Evolutionary conservation across 2,888 invertebrate species (phyloP), one percentile per base, ranked within the genome.

Genomic region (Thymelicus acteon): DNA sequence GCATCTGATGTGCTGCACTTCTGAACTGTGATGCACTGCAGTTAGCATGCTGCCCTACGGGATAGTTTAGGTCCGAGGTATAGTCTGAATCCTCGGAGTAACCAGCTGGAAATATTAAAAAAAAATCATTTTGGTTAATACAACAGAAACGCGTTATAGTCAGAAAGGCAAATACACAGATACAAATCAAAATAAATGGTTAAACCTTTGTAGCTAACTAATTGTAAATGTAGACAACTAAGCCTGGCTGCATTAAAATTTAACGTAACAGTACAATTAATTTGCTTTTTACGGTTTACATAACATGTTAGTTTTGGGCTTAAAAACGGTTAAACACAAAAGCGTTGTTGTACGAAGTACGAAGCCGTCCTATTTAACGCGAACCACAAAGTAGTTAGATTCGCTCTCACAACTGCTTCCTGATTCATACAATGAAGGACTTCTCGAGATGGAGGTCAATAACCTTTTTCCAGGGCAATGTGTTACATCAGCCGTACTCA

Each of bases 81-180:
- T 99, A 99, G 94, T 99, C 99, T 80, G 98, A 98, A 92, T 99
- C 98, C 93, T 99, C 99, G 65, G 98, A 98, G 89, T 98, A 97
- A 72, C 98, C 98, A 88, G 98, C 98, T 97, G 95, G 80, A 74
- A 74, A 47, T 49, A 62, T 12, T 37, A 44, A 44, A n/a, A 44
- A 57, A 6, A 52, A 24, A 15, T 3, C 2, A 47, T 47, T 31
- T 31, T 31, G 31, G 31, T 31, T 31, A 31, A 5, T 31, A 5
- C 5, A 31, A 31, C 5, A 31, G 3, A 31, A 31, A 31, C 31
- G 31, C 31, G 31, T 31, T 2, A 3, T 31, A 1, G 1, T 31
- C 31, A 2, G 31, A 31, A 2, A 31, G 31, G 31, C 31, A 31
- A 31, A 31, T 31, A 31, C 3, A 31, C 31, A 31, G 3, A 31